Evolutionary conservation across 2,113 vertebrate species (phyloP).

Genomic region (Pao palembangensis): DNA sequence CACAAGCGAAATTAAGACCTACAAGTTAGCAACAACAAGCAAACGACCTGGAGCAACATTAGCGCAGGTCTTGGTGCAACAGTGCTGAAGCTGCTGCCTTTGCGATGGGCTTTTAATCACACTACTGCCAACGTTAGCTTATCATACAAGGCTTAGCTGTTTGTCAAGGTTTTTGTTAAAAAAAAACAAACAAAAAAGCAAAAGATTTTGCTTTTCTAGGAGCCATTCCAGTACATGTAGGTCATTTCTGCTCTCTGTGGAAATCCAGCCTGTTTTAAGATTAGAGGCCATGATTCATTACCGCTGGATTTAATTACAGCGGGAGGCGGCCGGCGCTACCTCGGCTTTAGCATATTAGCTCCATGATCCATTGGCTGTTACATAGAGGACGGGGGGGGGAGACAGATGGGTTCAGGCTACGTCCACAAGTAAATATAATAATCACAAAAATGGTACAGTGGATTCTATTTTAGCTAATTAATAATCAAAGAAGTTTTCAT

Average conservation of each 20-base stretch:
- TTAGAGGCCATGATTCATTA: slow-evolving; percentile 70
- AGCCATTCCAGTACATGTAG: slow-evolving; percentile 62
- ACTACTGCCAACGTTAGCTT: too few relatives aligned
- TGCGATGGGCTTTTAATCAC: too few relatives aligned
- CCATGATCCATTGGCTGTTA: slow-evolving; percentile 44
- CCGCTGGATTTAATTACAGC: slow-evolving; percentile 68
- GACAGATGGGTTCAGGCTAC: too few relatives aligned
- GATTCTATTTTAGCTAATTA: too few relatives aligned
- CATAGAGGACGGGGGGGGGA: slow-evolving; percentile 29
- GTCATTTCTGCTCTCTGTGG: slow-evolving; percentile 65
- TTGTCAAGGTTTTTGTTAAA: too few relatives aligned
- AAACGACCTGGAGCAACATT: slow-evolving; percentile 15
- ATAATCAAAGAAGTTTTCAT: too few relatives aligned
- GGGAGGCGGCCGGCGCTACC: slow-evolving; percentile 56
- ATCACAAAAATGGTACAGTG: not conserved
- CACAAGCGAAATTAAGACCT: slow-evolving; percentile 4
- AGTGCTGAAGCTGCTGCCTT: slow-evolving; percentile 25
- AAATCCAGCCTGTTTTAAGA: slow-evolving; percentile 66
- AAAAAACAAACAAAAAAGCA: too few relatives aligned
- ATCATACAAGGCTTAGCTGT: too few relatives aligned
- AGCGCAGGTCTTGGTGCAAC: not conserved
- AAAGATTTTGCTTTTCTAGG: slow-evolving; percentile 6
- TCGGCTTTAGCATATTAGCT: slow-evolving; percentile 60
- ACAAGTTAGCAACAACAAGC: slow-evolving; percentile 1
- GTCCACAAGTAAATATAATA: not conserved